Percentiles rank a stretch among this genome's conserved stretches.
Conservation (phyloP, 2,888 invertebrate genomes). For the Aphodius granarius region DNA sequence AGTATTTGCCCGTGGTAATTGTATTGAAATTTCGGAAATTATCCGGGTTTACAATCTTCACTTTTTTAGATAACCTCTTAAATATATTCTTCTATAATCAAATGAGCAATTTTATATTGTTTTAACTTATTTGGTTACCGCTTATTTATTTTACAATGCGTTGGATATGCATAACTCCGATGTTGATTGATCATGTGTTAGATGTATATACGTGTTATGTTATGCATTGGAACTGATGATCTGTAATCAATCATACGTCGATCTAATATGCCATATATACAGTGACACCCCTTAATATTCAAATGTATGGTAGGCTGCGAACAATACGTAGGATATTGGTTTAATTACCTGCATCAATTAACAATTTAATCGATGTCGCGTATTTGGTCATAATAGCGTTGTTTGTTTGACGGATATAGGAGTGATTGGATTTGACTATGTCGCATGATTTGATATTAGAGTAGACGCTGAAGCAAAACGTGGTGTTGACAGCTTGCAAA, state of each 20-base stretch:
- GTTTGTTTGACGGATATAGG: neutral
- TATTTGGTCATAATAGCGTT: neutral
- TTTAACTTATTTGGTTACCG: neutral
- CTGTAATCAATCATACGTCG: conserved; percentile 3
- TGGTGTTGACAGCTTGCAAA: neutral
- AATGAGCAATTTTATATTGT: neutral
- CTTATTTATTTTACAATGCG: conserved; percentile 6
- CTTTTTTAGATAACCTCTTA: neutral
- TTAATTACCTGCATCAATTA: conserved; percentile 5
- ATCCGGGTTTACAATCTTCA: neutral
- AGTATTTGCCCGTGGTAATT: neutral
- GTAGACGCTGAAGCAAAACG: neutral
- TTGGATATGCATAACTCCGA: neutral
- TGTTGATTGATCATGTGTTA: neutral
- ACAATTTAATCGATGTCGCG: neutral
- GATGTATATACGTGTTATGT: conserved; percentile 4
- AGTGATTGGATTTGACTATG: neutral
- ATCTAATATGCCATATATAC: conserved; percentile 3
- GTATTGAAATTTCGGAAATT: neutral
- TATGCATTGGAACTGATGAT: conserved; percentile 2
- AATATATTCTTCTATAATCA: neutral
- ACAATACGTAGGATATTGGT: conserved; percentile 2
- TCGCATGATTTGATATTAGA: neutral
- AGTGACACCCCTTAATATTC: conserved; percentile 3
- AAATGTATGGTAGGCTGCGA: neutral